Evolutionary conservation across 2,888 invertebrate species (phyloP), one percentile per base, ranked within the genome.

Genomic region (Portevinia maculata): DNA sequence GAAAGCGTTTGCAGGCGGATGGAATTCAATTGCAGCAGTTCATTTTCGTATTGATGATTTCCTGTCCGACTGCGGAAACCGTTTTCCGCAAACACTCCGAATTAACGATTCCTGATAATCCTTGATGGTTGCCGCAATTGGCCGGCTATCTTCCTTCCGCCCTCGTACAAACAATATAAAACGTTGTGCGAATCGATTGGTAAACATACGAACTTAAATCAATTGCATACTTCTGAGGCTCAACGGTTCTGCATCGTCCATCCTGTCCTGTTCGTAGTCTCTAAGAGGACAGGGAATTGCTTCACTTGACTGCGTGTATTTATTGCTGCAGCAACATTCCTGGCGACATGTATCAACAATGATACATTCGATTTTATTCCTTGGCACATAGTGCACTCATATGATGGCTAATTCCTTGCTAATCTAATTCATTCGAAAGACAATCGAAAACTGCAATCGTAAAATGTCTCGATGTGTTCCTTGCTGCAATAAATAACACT

Each of bases 51-150:
- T 75, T 81, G 79, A 81, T 75, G 70, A 59, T 64, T 81, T 81
- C 76, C 81, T 65, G 59, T 17, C 39, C 30, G n/a, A n/a, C n/a
- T 59, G 57, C 64, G 70, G 70, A 39, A 48, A 55, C 32, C 53
- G 60, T 64, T 69, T 69, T 46, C 75, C 75, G 59, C 76, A 76
- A 64, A 75, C 79, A 81, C 75, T 75, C 50, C 24, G 75, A 59
- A 76, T 81, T 81, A 81, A 81, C 81, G 76, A 81, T 65, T 76
- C 70, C 76, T 32, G 70, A 71, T 70, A 70, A 81, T 81, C 81
- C 70, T 53, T 64, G 64, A 55, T 75, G 79, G 50, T 64, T 70
- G 69, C 70, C 52, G 59, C 70, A 75, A 81, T 76, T 76, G 76
- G 46, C 41, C 53, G 37, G 3, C 24, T 32, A 65, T 55, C 48